These are phyloP conservation scores for Scelioninae gen. 2 DNA, from an alignment of 2,888 invertebrate genomes.

Conservation along the genomic window DNA sequence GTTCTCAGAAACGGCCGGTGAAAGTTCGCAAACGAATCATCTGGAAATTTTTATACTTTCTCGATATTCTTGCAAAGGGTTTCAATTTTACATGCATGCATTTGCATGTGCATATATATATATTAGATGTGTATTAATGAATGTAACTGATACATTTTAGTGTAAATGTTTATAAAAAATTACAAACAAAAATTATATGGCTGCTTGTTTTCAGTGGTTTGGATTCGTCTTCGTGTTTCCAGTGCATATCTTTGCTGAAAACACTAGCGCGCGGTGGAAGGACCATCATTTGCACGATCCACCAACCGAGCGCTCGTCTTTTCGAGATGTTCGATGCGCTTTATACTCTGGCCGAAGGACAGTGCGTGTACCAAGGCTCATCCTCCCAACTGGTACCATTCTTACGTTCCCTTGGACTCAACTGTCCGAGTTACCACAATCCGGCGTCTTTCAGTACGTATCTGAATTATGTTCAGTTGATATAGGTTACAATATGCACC, in stretches of 20 bases:
- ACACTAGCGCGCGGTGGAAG: constrained; percentile 92
- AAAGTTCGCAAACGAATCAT: constrained; percentile 6
- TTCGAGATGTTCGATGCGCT: constrained; percentile 98
- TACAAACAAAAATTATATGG: neutral
- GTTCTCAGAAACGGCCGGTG: neutral
- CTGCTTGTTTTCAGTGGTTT: constrained; percentile 88
- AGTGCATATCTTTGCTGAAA: constrained; percentile 93
- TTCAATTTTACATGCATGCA: too few species aligned
- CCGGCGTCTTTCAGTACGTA: constrained; percentile 91
- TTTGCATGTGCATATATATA: neutral
- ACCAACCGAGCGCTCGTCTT: constrained; percentile 96
- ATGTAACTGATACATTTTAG: too few species aligned
- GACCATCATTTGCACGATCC: constrained; percentile 96
- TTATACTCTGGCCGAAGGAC: constrained; percentile 94
- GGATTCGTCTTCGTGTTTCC: constrained; percentile 96
- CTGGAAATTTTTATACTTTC: too few species aligned
- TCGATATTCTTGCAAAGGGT: too few species aligned
- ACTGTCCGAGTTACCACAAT: constrained; percentile 97
- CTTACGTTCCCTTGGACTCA: constrained; percentile 86
- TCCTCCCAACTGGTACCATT: constrained; percentile 90
- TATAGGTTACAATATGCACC: too few species aligned
- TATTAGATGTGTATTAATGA: neutral
- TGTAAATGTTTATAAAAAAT: neutral
- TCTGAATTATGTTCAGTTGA: too few species aligned
- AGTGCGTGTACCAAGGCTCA: constrained; percentile 95